A percentile compares a stretch with the other conserved stretches of the same genome.
These are phyloP conservation scores for Azemiops feae DNA, from an alignment of 2,113 vertebrate species.

Conservation along the genomic window DNA sequence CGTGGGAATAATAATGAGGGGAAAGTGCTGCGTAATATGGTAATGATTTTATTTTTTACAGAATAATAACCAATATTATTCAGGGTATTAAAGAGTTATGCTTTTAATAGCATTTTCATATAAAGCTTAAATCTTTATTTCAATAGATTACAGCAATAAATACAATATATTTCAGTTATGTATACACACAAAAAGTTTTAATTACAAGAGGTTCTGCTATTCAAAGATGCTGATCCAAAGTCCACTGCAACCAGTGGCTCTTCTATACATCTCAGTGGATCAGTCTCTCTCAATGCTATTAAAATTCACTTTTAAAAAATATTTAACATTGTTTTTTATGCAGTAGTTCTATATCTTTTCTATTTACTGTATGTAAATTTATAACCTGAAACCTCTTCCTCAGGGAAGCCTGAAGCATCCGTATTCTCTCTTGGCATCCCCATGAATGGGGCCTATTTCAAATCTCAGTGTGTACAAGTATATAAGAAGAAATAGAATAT, in stretches of 20 bases:
- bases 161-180: constrained; percentile 38
- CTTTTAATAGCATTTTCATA: constrained; percentile 61
- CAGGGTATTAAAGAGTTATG: constrained; percentile 54
- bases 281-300: constrained; percentile 26
- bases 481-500: constrained; percentile 64
- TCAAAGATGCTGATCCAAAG: constrained; percentile 51
- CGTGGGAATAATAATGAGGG: neutral
- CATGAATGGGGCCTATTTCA: constrained; percentile 50
- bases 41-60: neutral
- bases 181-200: constrained; percentile 47
- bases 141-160: constrained; percentile 55
- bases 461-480: constrained; percentile 65
- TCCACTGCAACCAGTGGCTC: constrained; percentile 14
- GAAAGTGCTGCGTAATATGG: neutral
- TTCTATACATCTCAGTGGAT: constrained; percentile 24
- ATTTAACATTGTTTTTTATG: constrained; percentile 49
- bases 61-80: constrained; percentile 40
- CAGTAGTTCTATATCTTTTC: constrained; percentile 15
- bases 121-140: constrained; percentile 51
- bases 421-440: constrained; percentile 36
- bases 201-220: constrained; percentile 32
- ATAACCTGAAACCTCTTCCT: constrained; percentile 33
- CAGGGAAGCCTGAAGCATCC: constrained; percentile 23
- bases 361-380: constrained; percentile 45
- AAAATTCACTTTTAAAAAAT: constrained; percentile 52